phyloP scores from a whole-genome alignment of 2,888 invertebrate genomes.

The Calliscelio sp. region DNA sequence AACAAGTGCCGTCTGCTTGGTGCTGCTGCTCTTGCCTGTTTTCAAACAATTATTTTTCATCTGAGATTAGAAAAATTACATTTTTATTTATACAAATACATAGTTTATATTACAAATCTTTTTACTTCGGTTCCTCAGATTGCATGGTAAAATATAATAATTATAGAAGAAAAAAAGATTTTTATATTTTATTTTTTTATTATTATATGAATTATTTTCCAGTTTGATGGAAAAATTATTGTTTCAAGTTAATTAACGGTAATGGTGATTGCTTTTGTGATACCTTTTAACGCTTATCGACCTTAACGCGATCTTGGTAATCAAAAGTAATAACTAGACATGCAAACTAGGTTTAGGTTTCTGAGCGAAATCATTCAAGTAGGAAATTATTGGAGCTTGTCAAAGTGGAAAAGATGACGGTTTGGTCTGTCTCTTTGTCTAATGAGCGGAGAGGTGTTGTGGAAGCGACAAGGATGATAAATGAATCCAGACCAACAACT shows the following conservation, averaged over 20 bases:
- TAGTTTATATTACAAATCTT: no score
- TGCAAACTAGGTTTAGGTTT: constrained; percentile 80
- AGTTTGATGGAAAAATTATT: background rate
- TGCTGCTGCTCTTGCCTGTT: constrained; percentile 91
- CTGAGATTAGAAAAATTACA: no score
- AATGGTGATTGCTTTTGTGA: background rate
- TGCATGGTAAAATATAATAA: no score
- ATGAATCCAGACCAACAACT: constrained; percentile 59
- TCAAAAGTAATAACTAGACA: constrained; percentile 28
- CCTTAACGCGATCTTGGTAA: constrained; percentile 22
- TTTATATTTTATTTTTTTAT: no score
- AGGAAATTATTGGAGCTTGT: constrained; percentile 83
- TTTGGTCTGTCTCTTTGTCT: background rate
- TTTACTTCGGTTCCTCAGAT: no score
- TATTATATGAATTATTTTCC: no score
- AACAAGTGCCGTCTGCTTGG: constrained; percentile 94
- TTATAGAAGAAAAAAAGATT: no score
- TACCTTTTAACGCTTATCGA: constrained; percentile 31
- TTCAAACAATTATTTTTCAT: no score
- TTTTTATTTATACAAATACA: no score
- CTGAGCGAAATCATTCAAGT: constrained; percentile 65
- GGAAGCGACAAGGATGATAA: constrained; percentile 22
- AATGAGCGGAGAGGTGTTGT: background rate
- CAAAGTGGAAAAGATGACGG: constrained; percentile 67
- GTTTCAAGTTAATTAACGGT: constrained; percentile 13